Conservation (phyloP, 2,797 vertebrate genomes). For the Myiotriccus ornatus region DNA sequence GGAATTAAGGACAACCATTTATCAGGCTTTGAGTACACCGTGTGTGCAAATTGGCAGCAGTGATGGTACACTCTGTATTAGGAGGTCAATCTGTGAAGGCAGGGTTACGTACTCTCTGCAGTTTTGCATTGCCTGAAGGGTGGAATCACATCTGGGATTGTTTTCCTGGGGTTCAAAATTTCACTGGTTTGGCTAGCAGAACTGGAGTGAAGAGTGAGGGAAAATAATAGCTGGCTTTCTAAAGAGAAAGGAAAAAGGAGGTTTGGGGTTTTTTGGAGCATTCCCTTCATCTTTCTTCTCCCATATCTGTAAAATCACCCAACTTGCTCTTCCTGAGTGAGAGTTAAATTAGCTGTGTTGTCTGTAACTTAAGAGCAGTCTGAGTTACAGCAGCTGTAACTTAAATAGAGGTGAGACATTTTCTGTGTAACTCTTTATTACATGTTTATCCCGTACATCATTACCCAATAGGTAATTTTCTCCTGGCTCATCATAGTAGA, state of each 20-base stretch:
- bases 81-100: neutral
- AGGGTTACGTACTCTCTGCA: neutral
- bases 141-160: neutral
- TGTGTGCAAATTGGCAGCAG: neutral
- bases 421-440: neutral
- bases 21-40: neutral
- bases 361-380: neutral
- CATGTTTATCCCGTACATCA: neutral
- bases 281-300: neutral
- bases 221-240: neutral
- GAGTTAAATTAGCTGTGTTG: neutral
- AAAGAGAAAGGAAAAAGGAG: neutral
- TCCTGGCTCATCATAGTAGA: neutral
- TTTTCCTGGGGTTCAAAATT: neutral
- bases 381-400: neutral
- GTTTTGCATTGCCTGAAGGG: neutral
- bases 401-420: neutral
- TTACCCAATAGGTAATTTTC: neutral
- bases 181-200: neutral
- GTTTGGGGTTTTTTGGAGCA: neutral
- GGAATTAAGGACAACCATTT: neutral
- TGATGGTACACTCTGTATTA: neutral
- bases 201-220: neutral
- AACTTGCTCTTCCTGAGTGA: neutral
- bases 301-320: neutral